These are phyloP conservation scores for Pangasianodon gigas DNA, from an alignment of 2,113 vertebrate species.

Conservation along the genomic window DNA sequence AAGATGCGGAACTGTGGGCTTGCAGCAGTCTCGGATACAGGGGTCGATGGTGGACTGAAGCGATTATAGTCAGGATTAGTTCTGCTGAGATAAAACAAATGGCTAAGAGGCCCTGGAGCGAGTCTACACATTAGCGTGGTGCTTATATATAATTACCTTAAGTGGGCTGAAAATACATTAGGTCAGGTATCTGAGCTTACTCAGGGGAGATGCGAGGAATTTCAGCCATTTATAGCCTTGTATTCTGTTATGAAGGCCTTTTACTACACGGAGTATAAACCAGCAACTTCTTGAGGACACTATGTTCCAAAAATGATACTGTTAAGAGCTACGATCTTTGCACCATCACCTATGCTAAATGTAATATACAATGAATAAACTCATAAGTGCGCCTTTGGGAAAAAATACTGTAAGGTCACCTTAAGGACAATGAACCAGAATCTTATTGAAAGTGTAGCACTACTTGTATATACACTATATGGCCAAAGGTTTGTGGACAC, in stretches of 20 bases:
- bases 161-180: conserved; percentile 53
- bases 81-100: conserved; percentile 55
- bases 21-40: conserved; percentile 8
- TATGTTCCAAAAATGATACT: not conserved
- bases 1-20: conserved; percentile 39
- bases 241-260: not conserved
- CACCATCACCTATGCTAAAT: not conserved
- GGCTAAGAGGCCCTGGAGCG: conserved; percentile 35
- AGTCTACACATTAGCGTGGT: conserved; percentile 39
- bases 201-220: conserved; percentile 27
- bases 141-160: conserved; percentile 50
- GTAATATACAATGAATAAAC: not conserved
- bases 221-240: conserved; percentile 3
- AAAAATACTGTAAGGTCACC: not conserved
- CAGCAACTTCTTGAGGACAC: not conserved
- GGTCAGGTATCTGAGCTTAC: conserved; percentile 25
- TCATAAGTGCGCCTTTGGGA: not conserved
- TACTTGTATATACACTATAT: not conserved
- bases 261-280: not conserved
- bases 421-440: not conserved
- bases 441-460: not conserved
- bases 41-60: conserved; percentile 24
- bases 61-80: conserved; percentile 46
- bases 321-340: not conserved
- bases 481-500: not conserved